Evolutionary conservation across 2,113 vertebrate species (phyloP).

Genomic region (Vulpes lagopus): DNA sequence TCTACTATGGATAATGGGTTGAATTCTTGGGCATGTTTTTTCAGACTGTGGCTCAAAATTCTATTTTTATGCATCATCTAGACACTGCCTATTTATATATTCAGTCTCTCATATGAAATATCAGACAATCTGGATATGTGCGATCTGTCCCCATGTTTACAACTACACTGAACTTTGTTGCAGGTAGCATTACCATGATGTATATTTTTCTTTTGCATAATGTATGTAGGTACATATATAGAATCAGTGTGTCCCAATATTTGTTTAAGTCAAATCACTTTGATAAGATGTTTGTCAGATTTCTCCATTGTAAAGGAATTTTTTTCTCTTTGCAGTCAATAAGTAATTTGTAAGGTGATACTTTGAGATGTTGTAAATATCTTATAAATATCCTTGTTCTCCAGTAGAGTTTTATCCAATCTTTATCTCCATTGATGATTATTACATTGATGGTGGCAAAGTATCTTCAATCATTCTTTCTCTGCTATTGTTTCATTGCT

Average conservation of each 20-base stretch:
- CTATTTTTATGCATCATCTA: not conserved
- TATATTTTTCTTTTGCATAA: not conserved
- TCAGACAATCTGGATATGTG: not conserved
- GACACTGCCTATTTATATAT: not conserved
- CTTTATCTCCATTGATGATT: not conserved
- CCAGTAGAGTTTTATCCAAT: not conserved
- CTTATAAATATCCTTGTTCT: not conserved
- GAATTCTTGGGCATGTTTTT: not conserved
- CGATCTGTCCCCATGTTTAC: not conserved
- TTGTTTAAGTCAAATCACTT: not conserved
- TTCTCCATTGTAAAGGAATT: not conserved
- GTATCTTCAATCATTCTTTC: not conserved
- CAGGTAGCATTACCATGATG: not conserved
- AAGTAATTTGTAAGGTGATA: not conserved
- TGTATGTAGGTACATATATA: accelerated
- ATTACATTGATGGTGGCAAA: not conserved
- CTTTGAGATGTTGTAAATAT: not conserved
- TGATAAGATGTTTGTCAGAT: not conserved
- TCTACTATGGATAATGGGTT: not conserved
- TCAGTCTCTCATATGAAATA: not conserved
- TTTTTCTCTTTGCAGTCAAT: not conserved
- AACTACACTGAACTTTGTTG: not conserved
- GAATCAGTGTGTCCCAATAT: not conserved
- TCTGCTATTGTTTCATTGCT: not conserved
- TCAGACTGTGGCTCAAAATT: not conserved